phyloP scores from a whole-genome alignment of 2,888 invertebrate species.

The Cryptocheilus praepositus region DNA sequence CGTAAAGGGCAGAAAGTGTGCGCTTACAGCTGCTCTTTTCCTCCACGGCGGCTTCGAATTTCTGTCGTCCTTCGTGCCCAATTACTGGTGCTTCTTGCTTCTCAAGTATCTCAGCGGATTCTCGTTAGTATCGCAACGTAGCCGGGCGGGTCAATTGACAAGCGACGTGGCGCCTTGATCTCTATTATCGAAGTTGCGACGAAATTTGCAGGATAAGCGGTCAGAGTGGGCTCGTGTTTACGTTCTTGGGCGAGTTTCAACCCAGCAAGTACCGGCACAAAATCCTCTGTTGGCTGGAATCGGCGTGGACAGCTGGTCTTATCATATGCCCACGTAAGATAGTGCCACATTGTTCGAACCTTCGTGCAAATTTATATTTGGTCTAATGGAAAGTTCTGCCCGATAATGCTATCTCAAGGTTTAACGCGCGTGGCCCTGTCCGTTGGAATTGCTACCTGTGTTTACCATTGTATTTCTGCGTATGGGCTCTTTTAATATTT shows the following conservation, averaged over 20 bases:
- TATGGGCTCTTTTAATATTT: too few relatives aligned
- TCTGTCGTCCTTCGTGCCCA: conserved; percentile 77
- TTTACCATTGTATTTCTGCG: too few relatives aligned
- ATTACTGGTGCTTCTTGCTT: conserved; percentile 78
- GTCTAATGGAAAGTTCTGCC: too few relatives aligned
- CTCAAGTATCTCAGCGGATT: conserved; percentile 82
- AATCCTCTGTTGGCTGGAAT: conserved; percentile 87
- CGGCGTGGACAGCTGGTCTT: conserved; percentile 87
- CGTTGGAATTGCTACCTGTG: too few relatives aligned
- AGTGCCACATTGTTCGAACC: neutral
- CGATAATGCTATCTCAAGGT: too few relatives aligned
- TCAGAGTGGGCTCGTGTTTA: conserved; percentile 86
- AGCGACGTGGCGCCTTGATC: too few relatives aligned
- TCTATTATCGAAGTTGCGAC: too few relatives aligned
- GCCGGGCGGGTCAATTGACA: conserved; percentile 66
- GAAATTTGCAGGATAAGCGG: conserved; percentile 80
- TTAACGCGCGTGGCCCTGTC: too few relatives aligned
- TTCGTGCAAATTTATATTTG: neutral
- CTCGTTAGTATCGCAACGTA: conserved; percentile 73
- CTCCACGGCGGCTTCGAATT: conserved; percentile 79
- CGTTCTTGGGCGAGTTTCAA: conserved; percentile 88
- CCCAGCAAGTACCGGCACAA: conserved; percentile 85
- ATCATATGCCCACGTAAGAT: conserved; percentile 81
- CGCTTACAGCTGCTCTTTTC: conserved; percentile 79
- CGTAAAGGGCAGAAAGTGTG: conserved; percentile 79